A percentile compares a stretch with the other conserved stretches of the same genome.
phyloP scores from a whole-genome alignment of 2,113 vertebrate genomes.

The Mormoops blainvillei region DNA sequence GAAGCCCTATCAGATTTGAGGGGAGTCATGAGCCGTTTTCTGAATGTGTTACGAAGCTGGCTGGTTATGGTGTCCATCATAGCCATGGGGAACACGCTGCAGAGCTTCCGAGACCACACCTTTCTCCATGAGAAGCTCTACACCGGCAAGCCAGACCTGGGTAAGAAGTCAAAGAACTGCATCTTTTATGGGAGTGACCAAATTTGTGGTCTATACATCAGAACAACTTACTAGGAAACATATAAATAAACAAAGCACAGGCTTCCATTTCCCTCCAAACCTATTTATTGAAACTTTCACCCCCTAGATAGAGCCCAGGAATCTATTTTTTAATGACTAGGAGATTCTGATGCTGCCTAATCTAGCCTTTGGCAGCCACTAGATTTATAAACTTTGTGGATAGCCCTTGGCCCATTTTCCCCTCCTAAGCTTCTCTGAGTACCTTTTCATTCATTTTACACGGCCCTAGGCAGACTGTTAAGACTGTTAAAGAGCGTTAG shows the following conservation, averaged over 20 bases:
- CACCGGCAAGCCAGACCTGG: conserved; percentile 89
- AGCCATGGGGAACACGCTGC: conserved; percentile 91
- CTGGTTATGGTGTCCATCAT: conserved; percentile 94
- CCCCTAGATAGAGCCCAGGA: not conserved
- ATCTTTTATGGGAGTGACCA: not conserved
- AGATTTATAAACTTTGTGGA: not conserved
- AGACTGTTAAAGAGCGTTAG: not conserved
- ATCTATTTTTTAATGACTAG: not conserved
- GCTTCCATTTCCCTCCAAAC: not conserved
- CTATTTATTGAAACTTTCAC: not conserved
- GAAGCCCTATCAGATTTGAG: not conserved
- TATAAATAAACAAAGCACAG: not conserved
- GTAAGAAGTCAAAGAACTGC: conserved; percentile 75
- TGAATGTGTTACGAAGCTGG: conserved; percentile 95
- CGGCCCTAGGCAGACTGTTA: not conserved
- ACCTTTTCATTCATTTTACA: not conserved
- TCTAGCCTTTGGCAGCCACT: not conserved
- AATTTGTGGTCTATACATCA: not conserved
- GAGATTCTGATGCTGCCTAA: not conserved
- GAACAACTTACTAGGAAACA: not conserved
- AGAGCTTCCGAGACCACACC: conserved; percentile 94
- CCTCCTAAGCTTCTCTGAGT: not conserved
- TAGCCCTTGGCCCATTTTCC: not conserved
- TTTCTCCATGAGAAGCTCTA: conserved; percentile 97
- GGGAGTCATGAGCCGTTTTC: conserved; percentile 88